These are phyloP conservation scores for Myotis pilosus DNA, from an alignment of 2,797 vertebrate species.

Conservation along the genomic window DNA sequence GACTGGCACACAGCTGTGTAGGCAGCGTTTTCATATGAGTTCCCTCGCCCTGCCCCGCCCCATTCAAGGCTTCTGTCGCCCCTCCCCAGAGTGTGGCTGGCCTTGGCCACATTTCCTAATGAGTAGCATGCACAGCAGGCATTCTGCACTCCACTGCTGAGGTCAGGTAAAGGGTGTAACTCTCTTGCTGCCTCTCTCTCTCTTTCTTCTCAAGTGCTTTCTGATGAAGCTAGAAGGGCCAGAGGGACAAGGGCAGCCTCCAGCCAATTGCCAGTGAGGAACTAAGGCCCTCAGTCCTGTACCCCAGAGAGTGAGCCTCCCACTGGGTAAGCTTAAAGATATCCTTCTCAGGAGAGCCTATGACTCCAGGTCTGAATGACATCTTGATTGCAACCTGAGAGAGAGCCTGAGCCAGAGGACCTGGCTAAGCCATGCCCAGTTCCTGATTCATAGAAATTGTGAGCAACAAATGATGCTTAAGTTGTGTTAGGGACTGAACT, in stretches of 20 bases:
- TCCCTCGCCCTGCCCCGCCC: neutral
- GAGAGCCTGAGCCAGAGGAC: neutral
- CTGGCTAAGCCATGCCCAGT: fast-evolving
- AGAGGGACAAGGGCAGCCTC: neutral
- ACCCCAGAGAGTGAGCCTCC: neutral
- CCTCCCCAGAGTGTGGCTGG: neutral
- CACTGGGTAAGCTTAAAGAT: neutral
- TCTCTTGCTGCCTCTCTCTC: neutral
- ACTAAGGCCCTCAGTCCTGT: neutral
- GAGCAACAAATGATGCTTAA: neutral
- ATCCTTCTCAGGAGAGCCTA: neutral
- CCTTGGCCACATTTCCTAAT: neutral
- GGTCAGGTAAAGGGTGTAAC: neutral
- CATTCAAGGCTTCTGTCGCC: fast-evolving
- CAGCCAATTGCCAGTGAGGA: neutral
- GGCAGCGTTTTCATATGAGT: fast-evolving
- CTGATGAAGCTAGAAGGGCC: neutral
- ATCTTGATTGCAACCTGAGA: neutral
- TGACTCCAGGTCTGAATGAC: neutral
- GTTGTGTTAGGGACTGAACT: neutral
- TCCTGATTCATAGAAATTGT: neutral
- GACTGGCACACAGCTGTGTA: neutral
- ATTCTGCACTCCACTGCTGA: neutral
- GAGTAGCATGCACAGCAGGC: neutral
- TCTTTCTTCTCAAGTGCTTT: neutral